Conservation (phyloP, 92 coral and sea anemone genomes). For the Palythoa grandiflora region DNA sequence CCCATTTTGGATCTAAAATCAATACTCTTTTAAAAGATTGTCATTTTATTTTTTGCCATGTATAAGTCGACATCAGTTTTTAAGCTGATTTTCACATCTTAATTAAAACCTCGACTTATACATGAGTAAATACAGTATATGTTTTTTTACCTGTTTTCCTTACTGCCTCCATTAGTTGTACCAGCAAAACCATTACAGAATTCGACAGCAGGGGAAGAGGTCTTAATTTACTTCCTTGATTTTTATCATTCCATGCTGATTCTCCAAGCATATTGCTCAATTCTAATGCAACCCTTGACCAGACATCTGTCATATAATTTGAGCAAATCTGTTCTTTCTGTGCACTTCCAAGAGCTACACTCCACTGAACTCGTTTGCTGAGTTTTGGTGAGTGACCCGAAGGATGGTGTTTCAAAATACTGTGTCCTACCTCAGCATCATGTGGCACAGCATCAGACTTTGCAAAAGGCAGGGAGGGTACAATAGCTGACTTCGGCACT, state of each 20-base stretch:
- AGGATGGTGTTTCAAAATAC: slow-evolving; percentile 75
- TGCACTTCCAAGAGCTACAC: slow-evolving; percentile 66
- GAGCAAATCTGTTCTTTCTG: slow-evolving; percentile 69
- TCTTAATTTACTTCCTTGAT: slow-evolving; percentile 24
- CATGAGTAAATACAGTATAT: no score
- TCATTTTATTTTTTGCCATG: no score
- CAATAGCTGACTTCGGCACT: slow-evolving; percentile 15
- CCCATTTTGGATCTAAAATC: no score
- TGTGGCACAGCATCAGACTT: neutral
- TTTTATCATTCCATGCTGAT: slow-evolving; percentile 37
- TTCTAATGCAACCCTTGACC: slow-evolving; percentile 76
- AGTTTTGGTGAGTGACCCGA: slow-evolving; percentile 72
- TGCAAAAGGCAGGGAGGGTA: neutral
- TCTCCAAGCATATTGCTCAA: slow-evolving; percentile 66
- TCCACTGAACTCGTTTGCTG: slow-evolving; percentile 88
- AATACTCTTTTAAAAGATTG: no score
- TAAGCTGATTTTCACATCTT: no score
- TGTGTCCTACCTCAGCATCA: slow-evolving; percentile 70
- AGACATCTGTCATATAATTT: slow-evolving; percentile 74
- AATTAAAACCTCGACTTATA: no score
- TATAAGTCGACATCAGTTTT: no score
- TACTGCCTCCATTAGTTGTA: slow-evolving; percentile 68
- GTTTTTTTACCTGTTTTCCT: slow-evolving; percentile 67
- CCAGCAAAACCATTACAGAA: slow-evolving; percentile 42
- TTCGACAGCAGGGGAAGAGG: slow-evolving; percentile 76